Conservation (phyloP, 2,888 invertebrate genomes). For the Drosophila buzzatii region DNA sequence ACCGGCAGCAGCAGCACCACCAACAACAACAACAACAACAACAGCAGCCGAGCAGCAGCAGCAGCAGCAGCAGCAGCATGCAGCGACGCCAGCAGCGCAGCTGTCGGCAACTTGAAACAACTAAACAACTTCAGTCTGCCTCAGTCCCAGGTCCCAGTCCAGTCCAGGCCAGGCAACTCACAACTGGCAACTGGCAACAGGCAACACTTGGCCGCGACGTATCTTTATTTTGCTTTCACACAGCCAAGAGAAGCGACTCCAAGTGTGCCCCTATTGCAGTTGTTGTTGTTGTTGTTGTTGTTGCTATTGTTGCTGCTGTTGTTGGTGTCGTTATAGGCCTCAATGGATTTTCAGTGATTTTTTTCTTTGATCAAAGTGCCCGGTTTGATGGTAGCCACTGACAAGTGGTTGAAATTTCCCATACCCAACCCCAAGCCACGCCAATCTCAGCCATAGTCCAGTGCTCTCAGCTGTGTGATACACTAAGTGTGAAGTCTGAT, state of each 20-base stretch:
- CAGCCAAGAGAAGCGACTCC: conserved; percentile 54
- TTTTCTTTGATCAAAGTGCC: conserved; percentile 79
- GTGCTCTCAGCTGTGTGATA: conserved; percentile 37
- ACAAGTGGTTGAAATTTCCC: conserved; percentile 76
- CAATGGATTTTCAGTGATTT: conserved; percentile 77
- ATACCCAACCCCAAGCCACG: conserved; percentile 52
- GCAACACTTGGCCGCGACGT: conserved; percentile 75
- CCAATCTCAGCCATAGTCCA: conserved; percentile 33
- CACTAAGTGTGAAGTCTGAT: conserved; percentile 7
- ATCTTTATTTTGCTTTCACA: conserved; percentile 78
- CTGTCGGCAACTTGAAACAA: conserved; percentile 75
- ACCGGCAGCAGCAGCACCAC: conserved; percentile 27
- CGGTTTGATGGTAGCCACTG: conserved; percentile 71
- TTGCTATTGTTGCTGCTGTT: conserved; percentile 26
- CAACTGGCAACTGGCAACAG: conserved; percentile 53
- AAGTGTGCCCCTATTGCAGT: conserved; percentile 61
- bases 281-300: conserved; percentile 34
- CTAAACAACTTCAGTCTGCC: conserved; percentile 68
- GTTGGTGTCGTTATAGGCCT: conserved; percentile 74
- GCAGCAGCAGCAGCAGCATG: conserved; percentile 37
- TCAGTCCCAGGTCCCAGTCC: conserved; percentile 58
- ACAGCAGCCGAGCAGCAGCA: conserved; percentile 46
- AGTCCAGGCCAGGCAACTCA: conserved; percentile 44
- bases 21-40: conserved; percentile 43
- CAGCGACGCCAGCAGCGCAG: conserved; percentile 65